Conservation (phyloP, 2,888 invertebrate species). For the Plebejus melissa region DNA sequence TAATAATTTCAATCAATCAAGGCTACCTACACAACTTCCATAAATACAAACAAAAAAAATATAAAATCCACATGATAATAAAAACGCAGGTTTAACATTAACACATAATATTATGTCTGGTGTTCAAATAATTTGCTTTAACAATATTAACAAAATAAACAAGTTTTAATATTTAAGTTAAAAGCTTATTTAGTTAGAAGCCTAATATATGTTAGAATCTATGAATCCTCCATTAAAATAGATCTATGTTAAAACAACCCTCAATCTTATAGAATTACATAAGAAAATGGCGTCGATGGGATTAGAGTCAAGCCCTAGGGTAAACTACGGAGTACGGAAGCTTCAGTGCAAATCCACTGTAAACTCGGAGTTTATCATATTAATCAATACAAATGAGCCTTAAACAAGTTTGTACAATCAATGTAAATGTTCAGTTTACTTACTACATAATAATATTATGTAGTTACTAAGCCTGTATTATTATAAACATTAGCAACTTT, state of each 20-base stretch:
- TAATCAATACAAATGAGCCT: slow-evolving; percentile 23
- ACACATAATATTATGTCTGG: too few species aligned
- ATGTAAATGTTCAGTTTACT: not conserved
- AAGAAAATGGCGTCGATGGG: slow-evolving; percentile 50
- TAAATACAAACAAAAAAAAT: too few species aligned
- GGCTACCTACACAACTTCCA: too few species aligned
- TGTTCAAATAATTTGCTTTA: too few species aligned
- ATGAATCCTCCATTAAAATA: slow-evolving; percentile 26
- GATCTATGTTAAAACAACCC: slow-evolving; percentile 42
- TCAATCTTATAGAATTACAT: slow-evolving; percentile 59
- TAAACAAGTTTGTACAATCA: not conserved
- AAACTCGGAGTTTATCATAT: slow-evolving; percentile 26
- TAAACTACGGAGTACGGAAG: slow-evolving; percentile 18
- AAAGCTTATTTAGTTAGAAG: too few species aligned
- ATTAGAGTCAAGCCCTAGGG: slow-evolving; percentile 30
- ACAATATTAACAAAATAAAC: not conserved
- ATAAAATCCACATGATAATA: too few species aligned
- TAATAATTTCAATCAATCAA: too few species aligned
- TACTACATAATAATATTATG: not conserved
- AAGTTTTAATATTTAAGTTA: not conserved
- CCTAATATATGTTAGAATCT: too few species aligned
- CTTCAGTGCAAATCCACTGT: slow-evolving; percentile 23
- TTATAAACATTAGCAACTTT: too few species aligned
- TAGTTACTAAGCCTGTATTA: too few species aligned
- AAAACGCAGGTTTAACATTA: too few species aligned